Conservation (phyloP, 2,888 invertebrate genomes). For the Sphaerophoria rueppellii region DNA sequence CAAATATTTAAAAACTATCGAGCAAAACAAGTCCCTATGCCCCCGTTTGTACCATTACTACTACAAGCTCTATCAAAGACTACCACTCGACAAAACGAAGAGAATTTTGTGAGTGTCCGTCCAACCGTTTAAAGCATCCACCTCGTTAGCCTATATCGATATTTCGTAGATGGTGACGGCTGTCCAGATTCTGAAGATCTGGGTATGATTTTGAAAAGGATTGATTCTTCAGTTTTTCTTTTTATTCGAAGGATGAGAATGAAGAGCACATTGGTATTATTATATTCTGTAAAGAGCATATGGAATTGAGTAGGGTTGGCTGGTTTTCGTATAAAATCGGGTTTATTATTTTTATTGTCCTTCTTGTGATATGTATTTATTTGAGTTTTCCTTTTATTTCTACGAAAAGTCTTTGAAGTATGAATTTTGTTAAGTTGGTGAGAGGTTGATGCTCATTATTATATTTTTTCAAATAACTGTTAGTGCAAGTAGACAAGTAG, state of each 20-base stretch:
- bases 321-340: constrained; percentile 5
- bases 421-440: background rate
- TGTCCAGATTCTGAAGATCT: constrained; percentile 40
- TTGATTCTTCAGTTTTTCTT: constrained; percentile 33
- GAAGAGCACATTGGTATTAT: constrained; percentile 10
- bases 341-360: constrained; percentile 21
- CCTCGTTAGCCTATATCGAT: constrained; percentile 58
- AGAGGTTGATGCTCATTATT: background rate
- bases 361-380: background rate
- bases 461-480: background rate
- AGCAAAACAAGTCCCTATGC: too few species aligned
- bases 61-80: too few species aligned
- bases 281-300: constrained; percentile 30
- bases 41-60: too few species aligned
- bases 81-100: background rate
- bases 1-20: too few species aligned
- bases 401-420: background rate
- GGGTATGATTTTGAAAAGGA: constrained; percentile 47
- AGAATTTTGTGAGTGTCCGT: constrained; percentile 2
- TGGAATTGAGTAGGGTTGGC: constrained; percentile 28
- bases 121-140: constrained; percentile 40
- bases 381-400: background rate
- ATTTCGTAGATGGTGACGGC: constrained; percentile 29
- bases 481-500: too few species aligned
- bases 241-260: background rate